Evolutionary conservation across 2,797 vertebrate species (phyloP).

Genomic region (Kryptolebias ocellatus): DNA sequence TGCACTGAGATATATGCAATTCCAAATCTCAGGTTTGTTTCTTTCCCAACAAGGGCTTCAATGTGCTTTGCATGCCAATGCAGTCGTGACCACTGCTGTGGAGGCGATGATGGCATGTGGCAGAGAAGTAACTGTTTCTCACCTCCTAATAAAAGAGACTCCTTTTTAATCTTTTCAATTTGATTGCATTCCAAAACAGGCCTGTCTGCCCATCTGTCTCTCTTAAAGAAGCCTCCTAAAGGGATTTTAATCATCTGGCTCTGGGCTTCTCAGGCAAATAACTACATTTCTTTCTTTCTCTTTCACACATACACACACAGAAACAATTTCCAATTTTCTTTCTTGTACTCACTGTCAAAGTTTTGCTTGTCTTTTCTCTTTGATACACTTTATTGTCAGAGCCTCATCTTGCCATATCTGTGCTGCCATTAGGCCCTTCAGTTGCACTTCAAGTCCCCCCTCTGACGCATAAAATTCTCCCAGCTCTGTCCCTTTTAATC

Average conservation of each 20-base stretch:
- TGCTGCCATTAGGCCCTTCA: slow-evolving; percentile 72
- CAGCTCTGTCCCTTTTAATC: slow-evolving; percentile 81
- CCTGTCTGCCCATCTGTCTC: slow-evolving; percentile 82
- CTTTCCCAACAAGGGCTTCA: slow-evolving; percentile 58
- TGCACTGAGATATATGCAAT: slow-evolving; percentile 54
- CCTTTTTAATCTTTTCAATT: slow-evolving; percentile 81
- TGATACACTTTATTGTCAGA: slow-evolving; percentile 62
- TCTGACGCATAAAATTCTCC: slow-evolving; percentile 70
- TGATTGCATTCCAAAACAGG: slow-evolving; percentile 80
- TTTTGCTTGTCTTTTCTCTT: slow-evolving; percentile 66
- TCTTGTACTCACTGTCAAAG: slow-evolving; percentile 68
- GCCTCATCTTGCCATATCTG: slow-evolving; percentile 72
- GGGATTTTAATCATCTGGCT: slow-evolving; percentile 82
- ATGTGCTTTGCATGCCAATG: slow-evolving; percentile 71
- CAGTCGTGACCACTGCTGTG: slow-evolving; percentile 73
- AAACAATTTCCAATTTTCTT: slow-evolving; percentile 68
- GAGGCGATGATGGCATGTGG: slow-evolving; percentile 78
- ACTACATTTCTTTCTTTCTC: slow-evolving; percentile 69
- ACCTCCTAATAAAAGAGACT: slow-evolving; percentile 80
- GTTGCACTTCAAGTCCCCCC: slow-evolving; percentile 68
- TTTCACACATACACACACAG: slow-evolving; percentile 34
- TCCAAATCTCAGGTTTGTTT: slow-evolving; percentile 73
- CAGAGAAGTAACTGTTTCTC: slow-evolving; percentile 81
- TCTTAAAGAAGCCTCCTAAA: slow-evolving; percentile 81
- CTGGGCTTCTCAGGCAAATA: slow-evolving; percentile 76